These are phyloP conservation scores for Dexiosoma caninum DNA, from an alignment of 2,888 invertebrate species.

Conservation along the genomic window DNA sequence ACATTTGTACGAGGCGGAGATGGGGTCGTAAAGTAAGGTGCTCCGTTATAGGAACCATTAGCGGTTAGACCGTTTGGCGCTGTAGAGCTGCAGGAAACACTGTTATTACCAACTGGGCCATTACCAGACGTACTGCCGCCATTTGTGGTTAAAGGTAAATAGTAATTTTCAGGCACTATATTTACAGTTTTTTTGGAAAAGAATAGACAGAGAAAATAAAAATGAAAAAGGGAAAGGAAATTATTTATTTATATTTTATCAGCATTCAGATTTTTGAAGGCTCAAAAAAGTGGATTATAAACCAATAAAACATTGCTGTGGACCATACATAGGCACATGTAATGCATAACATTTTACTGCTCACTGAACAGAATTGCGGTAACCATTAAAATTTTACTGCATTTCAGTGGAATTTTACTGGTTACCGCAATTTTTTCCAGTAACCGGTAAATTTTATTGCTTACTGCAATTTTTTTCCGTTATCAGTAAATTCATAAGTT, in stretches of 20 bases:
- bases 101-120: conserved; percentile 66
- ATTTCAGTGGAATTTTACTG: too few relatives aligned
- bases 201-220: conserved; percentile 25
- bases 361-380: too few relatives aligned
- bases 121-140: conserved; percentile 68
- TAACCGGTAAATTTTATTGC: too few relatives aligned
- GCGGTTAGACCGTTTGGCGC: conserved; percentile 57
- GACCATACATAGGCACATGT: too few relatives aligned
- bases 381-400: too few relatives aligned
- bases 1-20: conserved; percentile 73
- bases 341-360: too few relatives aligned
- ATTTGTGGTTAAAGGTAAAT: conserved; percentile 71
- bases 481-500: too few relatives aligned
- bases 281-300: not conserved
- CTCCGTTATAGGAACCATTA: conserved; percentile 68
- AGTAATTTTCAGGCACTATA: conserved; percentile 82
- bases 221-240: conserved; percentile 21
- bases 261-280: not conserved
- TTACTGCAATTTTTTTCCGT: too few relatives aligned
- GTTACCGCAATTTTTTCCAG: too few relatives aligned
- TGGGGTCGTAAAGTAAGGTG: conserved; percentile 77
- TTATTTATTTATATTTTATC: not conserved
- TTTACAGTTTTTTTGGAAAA: conserved; percentile 62
- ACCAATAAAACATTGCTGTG: too few relatives aligned
- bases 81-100: conserved; percentile 62